A percentile compares a stretch with the other conserved stretches of the same genome.
Evolutionary conservation across 2,797 vertebrate genomes (phyloP).

Genomic region (Channallabes apus): DNA sequence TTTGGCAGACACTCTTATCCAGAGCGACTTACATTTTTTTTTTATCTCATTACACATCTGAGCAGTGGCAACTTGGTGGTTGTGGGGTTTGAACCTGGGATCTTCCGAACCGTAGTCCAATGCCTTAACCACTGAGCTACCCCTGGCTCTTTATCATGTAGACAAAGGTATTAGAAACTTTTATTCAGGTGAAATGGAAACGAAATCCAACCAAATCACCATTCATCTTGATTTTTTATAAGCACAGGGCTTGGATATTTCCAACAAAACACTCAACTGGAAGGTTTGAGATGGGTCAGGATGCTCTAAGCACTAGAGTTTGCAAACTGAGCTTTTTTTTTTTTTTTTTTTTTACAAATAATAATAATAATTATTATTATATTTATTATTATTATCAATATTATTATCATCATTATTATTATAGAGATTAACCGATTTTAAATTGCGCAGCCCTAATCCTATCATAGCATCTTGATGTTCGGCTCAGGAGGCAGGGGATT

Average conservation of each 20-base stretch:
- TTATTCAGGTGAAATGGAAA: background rate
- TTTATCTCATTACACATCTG: too few species aligned
- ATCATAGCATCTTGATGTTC: constrained; percentile 15
- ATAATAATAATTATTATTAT: too few species aligned
- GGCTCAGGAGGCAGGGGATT: constrained; percentile 4
- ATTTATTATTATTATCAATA: too few species aligned
- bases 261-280: background rate
- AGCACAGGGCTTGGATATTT: background rate
- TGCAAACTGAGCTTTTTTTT: background rate
- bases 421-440: background rate
- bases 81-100: too few species aligned
- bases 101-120: too few species aligned
- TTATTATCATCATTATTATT: too few species aligned
- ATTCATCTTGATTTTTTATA: background rate
- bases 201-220: background rate
- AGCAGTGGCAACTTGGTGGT: too few species aligned
- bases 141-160: too few species aligned
- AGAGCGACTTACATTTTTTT: too few species aligned
- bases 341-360: background rate
- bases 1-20: too few species aligned
- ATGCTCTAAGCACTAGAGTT: background rate
- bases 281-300: background rate
- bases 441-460: background rate
- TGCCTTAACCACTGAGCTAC: too few species aligned
- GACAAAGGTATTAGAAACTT: background rate